A percentile compares a stretch with the other conserved stretches of the same genome.
Evolutionary conservation across 2,888 invertebrate genomes (phyloP).

Genomic region (Cremastinae sp.): DNA sequence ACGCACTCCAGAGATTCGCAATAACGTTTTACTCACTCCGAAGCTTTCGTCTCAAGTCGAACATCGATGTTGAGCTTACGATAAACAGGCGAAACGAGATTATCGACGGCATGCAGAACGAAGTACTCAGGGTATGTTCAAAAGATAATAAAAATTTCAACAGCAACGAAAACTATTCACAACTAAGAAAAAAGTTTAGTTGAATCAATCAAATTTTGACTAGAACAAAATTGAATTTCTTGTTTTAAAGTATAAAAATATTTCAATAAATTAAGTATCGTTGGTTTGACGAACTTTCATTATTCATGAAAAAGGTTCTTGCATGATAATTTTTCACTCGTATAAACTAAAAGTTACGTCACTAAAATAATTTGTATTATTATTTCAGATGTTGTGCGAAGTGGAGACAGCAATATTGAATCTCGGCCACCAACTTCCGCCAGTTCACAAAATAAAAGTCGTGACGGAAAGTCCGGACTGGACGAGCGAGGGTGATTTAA

Average conservation of each 20-base stretch:
- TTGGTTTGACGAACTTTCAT: no score
- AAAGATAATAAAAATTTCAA: background rate
- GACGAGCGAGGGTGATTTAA: conserved; percentile 81
- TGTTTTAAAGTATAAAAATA: no score
- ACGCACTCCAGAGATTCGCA: conserved; percentile 81
- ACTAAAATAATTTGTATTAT: background rate
- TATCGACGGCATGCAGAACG: conserved; percentile 77
- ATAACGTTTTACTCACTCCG: conserved; percentile 81
- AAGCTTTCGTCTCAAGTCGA: conserved; percentile 75
- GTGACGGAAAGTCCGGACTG: conserved; percentile 80
- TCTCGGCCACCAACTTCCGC: conserved; percentile 77
- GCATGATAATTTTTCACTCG: background rate
- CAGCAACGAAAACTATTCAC: background rate
- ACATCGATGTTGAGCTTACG: conserved; percentile 81
- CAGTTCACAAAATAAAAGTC: conserved; percentile 71
- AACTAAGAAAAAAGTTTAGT: background rate
- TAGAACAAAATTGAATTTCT: no score
- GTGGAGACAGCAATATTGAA: conserved; percentile 83
- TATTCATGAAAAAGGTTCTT: no score
- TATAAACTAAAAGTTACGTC: background rate
- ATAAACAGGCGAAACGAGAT: conserved; percentile 80
- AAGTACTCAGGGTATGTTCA: conserved; percentile 74
- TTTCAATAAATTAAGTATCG: no score
- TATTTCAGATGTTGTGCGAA: conserved; percentile 82
- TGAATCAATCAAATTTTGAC: background rate